Evolutionary conservation across 1,140 invertebrate species (phyloP).

Genomic region (Macrocentrus cingulum): DNA sequence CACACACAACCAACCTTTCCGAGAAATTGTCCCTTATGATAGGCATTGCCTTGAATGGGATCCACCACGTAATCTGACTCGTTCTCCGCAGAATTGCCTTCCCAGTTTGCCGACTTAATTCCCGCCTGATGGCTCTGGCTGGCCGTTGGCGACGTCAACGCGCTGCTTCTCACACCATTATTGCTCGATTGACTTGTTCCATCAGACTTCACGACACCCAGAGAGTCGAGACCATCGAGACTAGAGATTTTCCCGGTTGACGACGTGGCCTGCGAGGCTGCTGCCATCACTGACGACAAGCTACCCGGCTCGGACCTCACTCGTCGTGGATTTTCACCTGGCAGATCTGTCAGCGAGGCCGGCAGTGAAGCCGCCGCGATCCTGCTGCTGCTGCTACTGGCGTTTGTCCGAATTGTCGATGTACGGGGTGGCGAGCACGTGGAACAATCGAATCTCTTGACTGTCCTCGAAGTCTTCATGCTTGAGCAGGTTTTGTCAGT

Average conservation of each 20-base stretch:
- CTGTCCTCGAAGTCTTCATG: not conserved
- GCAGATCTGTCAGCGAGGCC: conserved; percentile 2
- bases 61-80: conserved; percentile 61
- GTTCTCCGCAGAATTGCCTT: conserved; percentile 45
- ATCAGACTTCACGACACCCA: not conserved
- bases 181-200: not conserved
- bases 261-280: not conserved
- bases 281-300: conserved; percentile 9
- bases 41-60: conserved; percentile 57
- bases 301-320: conserved; percentile 6
- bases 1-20: conserved; percentile 55
- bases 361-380: conserved; percentile 4
- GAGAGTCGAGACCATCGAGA: conserved; percentile 17
- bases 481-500: not conserved
- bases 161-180: conserved; percentile 4
- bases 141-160: conserved; percentile 3
- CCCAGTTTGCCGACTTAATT: conserved; percentile 30
- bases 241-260: conserved; percentile 13
- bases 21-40: conserved; percentile 61
- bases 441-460: conserved; percentile 2
- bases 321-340: not conserved
- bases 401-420: conserved; percentile 7
- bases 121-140: not conserved
- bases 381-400: not conserved
- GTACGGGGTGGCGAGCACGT: conserved; percentile 6